These are phyloP conservation scores for Umimayanthus chanpuru DNA, from an alignment of 92 coral and sea anemone genomes.

Conservation along the genomic window DNA sequence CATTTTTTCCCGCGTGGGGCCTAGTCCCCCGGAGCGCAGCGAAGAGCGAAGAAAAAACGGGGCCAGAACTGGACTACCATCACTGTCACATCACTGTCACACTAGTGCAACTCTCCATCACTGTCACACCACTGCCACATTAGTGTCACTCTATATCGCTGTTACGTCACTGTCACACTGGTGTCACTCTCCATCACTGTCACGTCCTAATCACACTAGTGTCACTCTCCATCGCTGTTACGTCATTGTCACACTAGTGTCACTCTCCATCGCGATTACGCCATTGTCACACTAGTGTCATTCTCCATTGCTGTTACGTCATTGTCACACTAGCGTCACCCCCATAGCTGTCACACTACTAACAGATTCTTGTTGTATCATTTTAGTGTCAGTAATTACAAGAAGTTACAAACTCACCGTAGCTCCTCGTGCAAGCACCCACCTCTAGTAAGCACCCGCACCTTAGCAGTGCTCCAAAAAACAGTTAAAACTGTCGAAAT, in stretches of 20 bases:
- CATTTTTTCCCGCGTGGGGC: too few species aligned
- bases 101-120: too few species aligned
- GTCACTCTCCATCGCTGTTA: too few species aligned
- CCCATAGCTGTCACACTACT: neutral
- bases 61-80: too few species aligned
- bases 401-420: conserved; percentile 65
- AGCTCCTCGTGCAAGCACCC: conserved; percentile 83
- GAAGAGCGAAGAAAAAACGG: too few species aligned
- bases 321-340: neutral
- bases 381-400: neutral
- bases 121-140: too few species aligned
- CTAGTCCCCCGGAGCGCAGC: too few species aligned
- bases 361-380: neutral
- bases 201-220: neutral
- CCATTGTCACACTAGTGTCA: neutral
- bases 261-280: neutral
- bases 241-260: too few species aligned
- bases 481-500: conserved; percentile 9
- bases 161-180: too few species aligned
- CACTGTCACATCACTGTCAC: too few species aligned
- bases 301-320: too few species aligned
- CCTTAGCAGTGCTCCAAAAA: conserved; percentile 60
- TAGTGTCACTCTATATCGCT: too few species aligned
- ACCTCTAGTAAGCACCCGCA: conserved; percentile 86
- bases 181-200: neutral